Base-by-base conservation (phyloP, 2,113 vertebrate genomes). In the Tragelaphus imberbis region DNA sequence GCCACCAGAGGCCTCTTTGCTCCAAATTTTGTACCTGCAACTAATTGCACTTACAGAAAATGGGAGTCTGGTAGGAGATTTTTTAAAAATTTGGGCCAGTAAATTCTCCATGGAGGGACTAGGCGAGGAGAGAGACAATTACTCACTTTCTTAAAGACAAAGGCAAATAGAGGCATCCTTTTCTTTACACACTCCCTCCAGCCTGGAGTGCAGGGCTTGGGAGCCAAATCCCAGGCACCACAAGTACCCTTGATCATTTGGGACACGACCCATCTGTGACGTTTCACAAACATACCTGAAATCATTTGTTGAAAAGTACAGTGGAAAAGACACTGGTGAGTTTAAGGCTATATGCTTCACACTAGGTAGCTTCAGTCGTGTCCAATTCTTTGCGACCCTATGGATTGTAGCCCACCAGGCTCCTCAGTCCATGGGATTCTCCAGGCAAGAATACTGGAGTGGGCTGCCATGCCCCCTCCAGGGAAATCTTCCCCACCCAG, bases 21-120 rank as follows among this genome's bases (percentile, higher is more conserved):
- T 98, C 98, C 98, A 97, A 97, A 98, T 98, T 98, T 98, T 97
- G 96, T 98, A 98, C 98, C 98, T 98, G 97, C 96, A 27, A 88
- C 97, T 98, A 98, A 98, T 97, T 97, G 96, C 95, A 68, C 97
- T 98, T 90, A 85, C 96, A 96, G 95, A 94, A 96, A 98, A 98
- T 97, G 96, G 96, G 90, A 98, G 93, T 94, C 93, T 88, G 92
- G 71, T 81, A 97, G 95, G 90, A 95, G 93, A 92, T 93, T 98
- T 97, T 97, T 96, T 84, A 93, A 96, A 97, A 98, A 98, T 98
- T 97, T 51, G 98, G 98, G 98, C 98, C 97, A 97, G 97, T 84
- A 96, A 98, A 97, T 95, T 97, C 97, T 98, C 98, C 81, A 91
- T 92, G 96, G 98, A 98, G 95, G 92, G 68, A 96, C 51, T 36